phyloP scores from a whole-genome alignment of 2,888 invertebrate genomes.

The Poecilobothrus nobilitatus region DNA sequence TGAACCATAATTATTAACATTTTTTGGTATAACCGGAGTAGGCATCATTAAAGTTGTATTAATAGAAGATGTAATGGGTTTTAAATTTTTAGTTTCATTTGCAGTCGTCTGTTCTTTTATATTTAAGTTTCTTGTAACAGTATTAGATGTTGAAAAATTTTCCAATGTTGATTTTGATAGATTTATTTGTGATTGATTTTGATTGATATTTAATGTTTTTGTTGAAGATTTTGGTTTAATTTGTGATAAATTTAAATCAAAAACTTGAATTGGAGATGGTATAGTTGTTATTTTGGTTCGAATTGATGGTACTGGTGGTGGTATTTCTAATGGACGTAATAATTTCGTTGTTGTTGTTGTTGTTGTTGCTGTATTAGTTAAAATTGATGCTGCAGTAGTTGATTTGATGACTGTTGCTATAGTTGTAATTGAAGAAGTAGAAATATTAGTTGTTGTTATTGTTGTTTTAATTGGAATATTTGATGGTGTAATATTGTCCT shows the following conservation, averaged over 20 bases:
- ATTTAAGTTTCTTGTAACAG: constrained; percentile 8
- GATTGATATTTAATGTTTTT: not conserved
- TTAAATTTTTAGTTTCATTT: no score
- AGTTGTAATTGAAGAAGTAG: constrained; percentile 9
- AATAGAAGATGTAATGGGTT: no score
- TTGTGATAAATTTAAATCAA: constrained; percentile 11
- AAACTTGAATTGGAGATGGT: constrained; percentile 19
- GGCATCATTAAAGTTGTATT: no score
- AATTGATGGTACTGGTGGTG: constrained; percentile 13
- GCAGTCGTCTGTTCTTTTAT: constrained; percentile 5
- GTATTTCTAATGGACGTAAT: constrained; percentile 12
- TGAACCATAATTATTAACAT: not conserved
- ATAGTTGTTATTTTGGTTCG: constrained; percentile 15
- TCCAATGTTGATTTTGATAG: not conserved
- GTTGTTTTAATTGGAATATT: no score
- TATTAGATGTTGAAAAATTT: constrained; percentile 2
- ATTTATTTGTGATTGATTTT: not conserved
- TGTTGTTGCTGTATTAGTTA: not conserved
- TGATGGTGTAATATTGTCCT: not conserved
- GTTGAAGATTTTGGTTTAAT: not conserved
- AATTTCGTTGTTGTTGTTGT: constrained; percentile 13
- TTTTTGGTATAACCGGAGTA: no score
- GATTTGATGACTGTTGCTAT: constrained; percentile 14
- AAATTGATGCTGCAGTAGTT: not conserved
- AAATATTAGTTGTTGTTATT: no score